These are phyloP conservation scores for Cossypha heuglini DNA, from an alignment of 2,797 vertebrate species.

Conservation along the genomic window DNA sequence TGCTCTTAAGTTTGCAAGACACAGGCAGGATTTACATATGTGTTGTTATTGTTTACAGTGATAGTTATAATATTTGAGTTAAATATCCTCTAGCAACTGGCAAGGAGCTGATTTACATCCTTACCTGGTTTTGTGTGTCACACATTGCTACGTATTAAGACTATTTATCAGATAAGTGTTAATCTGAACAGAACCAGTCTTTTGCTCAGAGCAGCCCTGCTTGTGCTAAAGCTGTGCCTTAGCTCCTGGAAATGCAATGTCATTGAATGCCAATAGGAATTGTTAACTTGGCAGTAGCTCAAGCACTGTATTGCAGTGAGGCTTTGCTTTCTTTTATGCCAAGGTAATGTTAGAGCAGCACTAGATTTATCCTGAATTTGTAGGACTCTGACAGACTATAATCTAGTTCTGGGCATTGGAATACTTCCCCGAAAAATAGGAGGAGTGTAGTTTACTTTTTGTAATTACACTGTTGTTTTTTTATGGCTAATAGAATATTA, in stretches of 20 bases:
- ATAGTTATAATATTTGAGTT: background rate
- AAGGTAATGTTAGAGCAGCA: background rate
- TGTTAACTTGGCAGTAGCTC: background rate
- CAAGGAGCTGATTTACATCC: background rate
- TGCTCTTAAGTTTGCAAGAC: background rate
- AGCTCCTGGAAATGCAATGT: background rate
- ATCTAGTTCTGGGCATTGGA: background rate
- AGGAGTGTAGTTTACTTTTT: background rate
- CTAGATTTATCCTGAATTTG: conserved; percentile 5
- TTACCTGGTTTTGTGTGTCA: background rate
- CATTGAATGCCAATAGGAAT: background rate
- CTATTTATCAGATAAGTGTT: background rate
- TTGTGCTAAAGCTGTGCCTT: background rate
- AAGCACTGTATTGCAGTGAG: background rate
- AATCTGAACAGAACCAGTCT: background rate
- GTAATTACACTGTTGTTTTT: background rate
- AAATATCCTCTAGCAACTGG: background rate
- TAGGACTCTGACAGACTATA: background rate
- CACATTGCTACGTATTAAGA: background rate
- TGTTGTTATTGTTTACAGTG: background rate
- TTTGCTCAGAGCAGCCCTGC: background rate
- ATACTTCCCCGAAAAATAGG: background rate
- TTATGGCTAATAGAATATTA: background rate
- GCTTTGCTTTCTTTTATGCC: background rate
- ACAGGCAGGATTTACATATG: background rate